Base-by-base conservation (phyloP, 2,113 vertebrate genomes). In the Heterochromis multidens region DNA sequence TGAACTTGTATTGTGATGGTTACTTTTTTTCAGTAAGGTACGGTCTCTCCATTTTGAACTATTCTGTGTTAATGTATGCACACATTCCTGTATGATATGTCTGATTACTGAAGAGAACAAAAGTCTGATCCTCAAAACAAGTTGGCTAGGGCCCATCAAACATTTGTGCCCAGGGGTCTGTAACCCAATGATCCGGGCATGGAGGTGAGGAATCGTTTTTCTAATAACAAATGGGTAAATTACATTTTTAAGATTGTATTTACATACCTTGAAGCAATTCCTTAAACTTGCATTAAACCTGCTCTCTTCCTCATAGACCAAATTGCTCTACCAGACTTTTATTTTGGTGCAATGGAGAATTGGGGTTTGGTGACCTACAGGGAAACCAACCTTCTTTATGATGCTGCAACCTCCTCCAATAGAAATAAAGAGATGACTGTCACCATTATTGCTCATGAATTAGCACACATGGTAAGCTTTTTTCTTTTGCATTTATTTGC, bases 291-390 rank as follows among this genome's bases (percentile, higher is more conserved):
- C 7, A 14, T 40, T 40, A 58, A 63, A 70, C 11, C 37, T 70
- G 40, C 3, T 46, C 21, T 91, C 59, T 79, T 16, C 57, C 17
- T 25, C 27, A 27, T 90, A 99, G 98, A 99, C 92, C 98, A 99
- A 95, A 96, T 99, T 0, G 97, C 91, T 52, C 88, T 99, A 33
- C 98, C 98, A 0, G 98, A 99, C 91, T 99, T 99, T 94, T 97
- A 95, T 0, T 97, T 97, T 0, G 97, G 98, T 0, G 98, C 97
- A 0, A 99, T 99, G 98, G 98, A 99, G 95, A 99, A 99, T 92
- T 99, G 98, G 98, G 98, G 98, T 6, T 95, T 99, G 77, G 95
- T 99, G 90, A 99, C 97, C 0, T 99, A 99, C 94, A 95, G 97
- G 56, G 98, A 99, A 91, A 97, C 90, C 5, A 86, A 96, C 0